A percentile compares a stretch with the other conserved stretches of the same genome.
Conservation (phyloP, 2,888 invertebrate species). For the Thera britannica region DNA sequence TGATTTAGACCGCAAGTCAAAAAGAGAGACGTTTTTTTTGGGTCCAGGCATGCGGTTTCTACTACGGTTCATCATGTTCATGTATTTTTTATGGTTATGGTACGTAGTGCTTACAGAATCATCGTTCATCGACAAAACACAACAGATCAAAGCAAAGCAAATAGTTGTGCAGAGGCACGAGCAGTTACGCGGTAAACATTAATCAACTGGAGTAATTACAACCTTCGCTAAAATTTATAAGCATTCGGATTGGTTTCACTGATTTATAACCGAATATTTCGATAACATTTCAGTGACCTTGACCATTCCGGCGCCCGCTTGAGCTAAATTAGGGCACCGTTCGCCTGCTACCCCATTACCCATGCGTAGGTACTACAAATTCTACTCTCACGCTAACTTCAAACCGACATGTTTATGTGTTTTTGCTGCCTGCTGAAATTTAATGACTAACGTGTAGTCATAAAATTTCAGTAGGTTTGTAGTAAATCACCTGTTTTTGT, state of each 20-base stretch:
- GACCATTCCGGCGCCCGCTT: conserved; percentile 25
- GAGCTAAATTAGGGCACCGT: conserved; percentile 26
- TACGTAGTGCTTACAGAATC: background rate
- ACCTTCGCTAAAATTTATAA: conserved; percentile 9
- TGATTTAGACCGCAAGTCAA: too few relatives aligned
- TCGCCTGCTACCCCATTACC: conserved; percentile 30
- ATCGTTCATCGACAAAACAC: conserved; percentile 7
- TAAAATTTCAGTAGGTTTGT: conserved; percentile 31
- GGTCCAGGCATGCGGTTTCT: too few relatives aligned
- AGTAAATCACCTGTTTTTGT: conserved; percentile 17
- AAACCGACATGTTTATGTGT: conserved; percentile 26
- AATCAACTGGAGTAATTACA: conserved; percentile 25
- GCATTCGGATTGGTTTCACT: conserved; percentile 22
- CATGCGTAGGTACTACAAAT: conserved; percentile 27
- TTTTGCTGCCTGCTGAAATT: conserved; percentile 15
- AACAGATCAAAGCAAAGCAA: conserved; percentile 8
- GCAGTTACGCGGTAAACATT: conserved; percentile 13
- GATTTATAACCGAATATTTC: conserved; percentile 26
- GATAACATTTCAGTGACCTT: conserved; percentile 31
- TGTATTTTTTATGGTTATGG: too few relatives aligned
- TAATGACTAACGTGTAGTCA: conserved; percentile 10
- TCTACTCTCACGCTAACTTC: conserved; percentile 38
- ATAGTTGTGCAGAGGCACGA: background rate
- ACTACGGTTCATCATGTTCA: too few relatives aligned
- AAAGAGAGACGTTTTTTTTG: too few relatives aligned